These are phyloP conservation scores for Dioctria rufipes DNA, from an alignment of 2,888 invertebrate species.

Conservation along the genomic window DNA sequence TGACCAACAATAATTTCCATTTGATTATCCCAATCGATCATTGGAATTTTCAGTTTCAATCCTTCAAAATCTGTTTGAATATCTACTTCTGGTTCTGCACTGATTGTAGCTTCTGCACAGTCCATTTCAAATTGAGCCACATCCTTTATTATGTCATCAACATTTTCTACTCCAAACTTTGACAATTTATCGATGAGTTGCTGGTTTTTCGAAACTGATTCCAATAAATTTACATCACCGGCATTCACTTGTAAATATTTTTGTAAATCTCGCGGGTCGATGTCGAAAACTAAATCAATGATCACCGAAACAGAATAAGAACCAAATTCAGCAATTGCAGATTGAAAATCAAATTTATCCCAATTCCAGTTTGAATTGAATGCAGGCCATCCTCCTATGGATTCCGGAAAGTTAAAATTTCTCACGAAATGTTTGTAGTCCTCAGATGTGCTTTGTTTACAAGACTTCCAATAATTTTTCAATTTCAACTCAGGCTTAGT, in stretches of 20 bases:
- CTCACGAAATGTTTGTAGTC: background rate
- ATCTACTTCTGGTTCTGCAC: background rate
- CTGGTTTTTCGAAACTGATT: background rate
- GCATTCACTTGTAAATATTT: background rate
- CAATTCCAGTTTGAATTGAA: constrained; percentile 6
- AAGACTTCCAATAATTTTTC: background rate
- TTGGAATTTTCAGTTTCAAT: constrained; percentile 6
- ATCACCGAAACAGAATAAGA: background rate
- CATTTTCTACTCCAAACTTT: background rate
- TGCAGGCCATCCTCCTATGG: constrained; percentile 15
- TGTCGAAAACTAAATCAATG: background rate
- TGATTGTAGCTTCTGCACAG: background rate
- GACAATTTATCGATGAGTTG: background rate
- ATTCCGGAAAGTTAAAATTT: background rate
- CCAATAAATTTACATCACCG: background rate
- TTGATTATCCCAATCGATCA: constrained; percentile 20
- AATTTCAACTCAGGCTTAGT: background rate
- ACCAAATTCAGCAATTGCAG: constrained; percentile 13
- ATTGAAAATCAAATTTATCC: constrained; percentile 5
- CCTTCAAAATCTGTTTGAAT: background rate
- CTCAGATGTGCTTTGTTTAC: background rate
- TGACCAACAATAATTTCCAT: background rate
- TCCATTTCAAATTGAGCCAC: background rate
- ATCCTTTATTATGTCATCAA: constrained; percentile 24
- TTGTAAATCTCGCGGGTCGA: background rate